Percentiles rank a stretch among this genome's conserved stretches.
These are phyloP conservation scores for Buceros bicornis DNA, from an alignment of 2,797 vertebrate genomes.

Conservation along the genomic window DNA sequence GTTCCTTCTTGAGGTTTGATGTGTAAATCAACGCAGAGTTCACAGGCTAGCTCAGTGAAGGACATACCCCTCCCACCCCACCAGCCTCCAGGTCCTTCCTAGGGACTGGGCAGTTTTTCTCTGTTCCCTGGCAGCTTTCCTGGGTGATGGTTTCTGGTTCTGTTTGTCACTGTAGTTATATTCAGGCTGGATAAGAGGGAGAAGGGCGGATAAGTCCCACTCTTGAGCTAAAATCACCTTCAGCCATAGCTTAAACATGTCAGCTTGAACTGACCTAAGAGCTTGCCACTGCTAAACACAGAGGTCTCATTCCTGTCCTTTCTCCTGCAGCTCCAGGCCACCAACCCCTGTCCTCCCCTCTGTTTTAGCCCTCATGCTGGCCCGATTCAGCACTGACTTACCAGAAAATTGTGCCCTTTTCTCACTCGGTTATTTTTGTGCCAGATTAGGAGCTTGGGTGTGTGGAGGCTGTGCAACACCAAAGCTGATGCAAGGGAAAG, in stretches of 20 bases:
- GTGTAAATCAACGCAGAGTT: background rate
- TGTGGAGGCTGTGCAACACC: background rate
- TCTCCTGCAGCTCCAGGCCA: background rate
- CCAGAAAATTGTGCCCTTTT: conserved; percentile 4
- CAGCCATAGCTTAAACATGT: background rate
- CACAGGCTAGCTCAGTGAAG: background rate
- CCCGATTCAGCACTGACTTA: background rate
- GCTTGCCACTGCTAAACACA: background rate
- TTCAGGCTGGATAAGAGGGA: background rate
- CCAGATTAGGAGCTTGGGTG: background rate
- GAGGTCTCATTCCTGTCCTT: background rate
- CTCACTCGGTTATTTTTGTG: background rate
- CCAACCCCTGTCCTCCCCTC: background rate
- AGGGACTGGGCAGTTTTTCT: background rate
- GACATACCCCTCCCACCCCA: background rate
- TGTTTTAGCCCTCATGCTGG: background rate
- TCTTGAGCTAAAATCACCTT: background rate
- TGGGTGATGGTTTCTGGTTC: background rate
- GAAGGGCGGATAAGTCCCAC: background rate
- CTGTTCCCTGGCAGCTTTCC: background rate
- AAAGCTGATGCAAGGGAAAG: background rate
- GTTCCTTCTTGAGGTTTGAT: fast-evolving
- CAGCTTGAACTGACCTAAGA: background rate
- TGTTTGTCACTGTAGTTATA: background rate
- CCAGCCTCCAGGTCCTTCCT: background rate